Evolutionary conservation across 2,888 invertebrate genomes (phyloP).

Genomic region (Epsilonema sp.): DNA sequence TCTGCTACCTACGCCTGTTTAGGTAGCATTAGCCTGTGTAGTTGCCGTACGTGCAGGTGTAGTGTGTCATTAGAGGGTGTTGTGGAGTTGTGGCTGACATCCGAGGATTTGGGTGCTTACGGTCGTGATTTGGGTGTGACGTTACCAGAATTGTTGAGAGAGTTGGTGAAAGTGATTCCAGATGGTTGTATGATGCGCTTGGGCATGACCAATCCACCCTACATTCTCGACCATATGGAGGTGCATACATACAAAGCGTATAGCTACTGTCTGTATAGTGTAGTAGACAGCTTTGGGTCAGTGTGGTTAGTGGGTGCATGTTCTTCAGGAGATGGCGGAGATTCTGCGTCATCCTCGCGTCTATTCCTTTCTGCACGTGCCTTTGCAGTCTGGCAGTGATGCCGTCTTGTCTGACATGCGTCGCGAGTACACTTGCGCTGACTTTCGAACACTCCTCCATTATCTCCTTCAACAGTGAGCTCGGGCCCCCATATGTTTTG

Average conservation of each 20-base stretch:
- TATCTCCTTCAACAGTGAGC: conserved; percentile 49
- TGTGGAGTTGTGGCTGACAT: conserved; percentile 87
- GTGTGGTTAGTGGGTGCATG: conserved; percentile 7
- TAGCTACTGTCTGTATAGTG: neutral
- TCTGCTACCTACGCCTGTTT: no score
- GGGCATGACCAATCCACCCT: conserved; percentile 97
- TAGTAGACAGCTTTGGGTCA: neutral
- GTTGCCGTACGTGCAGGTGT: no score
- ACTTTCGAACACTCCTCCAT: conserved; percentile 72
- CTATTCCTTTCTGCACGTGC: conserved; percentile 86
- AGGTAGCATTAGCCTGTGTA: no score
- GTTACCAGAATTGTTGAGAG: conserved; percentile 62
- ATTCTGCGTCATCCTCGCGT: conserved; percentile 67
- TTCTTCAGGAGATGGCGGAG: conserved; percentile 58
- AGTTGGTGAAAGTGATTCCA: conserved; percentile 49
- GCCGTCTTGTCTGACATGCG: conserved; percentile 83
- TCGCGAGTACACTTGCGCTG: conserved; percentile 67
- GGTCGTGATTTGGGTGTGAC: conserved; percentile 77
- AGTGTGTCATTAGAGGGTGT: conserved; percentile 56
- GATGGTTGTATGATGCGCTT: conserved; percentile 47
- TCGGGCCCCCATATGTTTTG: neutral
- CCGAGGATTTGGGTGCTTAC: conserved; percentile 93
- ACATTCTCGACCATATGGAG: conserved; percentile 77
- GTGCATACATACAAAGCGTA: conserved; percentile 21
- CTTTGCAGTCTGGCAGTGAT: conserved; percentile 94